Base-by-base conservation (phyloP, 2,797 vertebrate genomes). In the Eutrigla gurnardus region DNA sequence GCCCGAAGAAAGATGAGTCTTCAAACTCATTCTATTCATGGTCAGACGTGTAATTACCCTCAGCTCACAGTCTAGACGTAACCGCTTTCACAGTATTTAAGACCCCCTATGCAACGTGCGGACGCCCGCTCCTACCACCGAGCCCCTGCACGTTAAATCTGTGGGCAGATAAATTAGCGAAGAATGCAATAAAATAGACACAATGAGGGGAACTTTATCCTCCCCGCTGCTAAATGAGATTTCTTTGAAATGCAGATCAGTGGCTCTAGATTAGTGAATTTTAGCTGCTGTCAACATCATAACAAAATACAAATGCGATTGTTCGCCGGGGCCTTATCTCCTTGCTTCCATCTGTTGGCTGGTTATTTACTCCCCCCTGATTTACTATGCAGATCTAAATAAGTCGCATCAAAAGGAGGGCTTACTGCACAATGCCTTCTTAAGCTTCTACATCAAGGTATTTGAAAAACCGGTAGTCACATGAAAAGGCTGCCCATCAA, bases 201-300 rank as follows among this genome's bases (percentile, higher is more conserved):
- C 96, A 98, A 98, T 98, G 97, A 98, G 93, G 95, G 96, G 97
- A 97, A 98, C 96, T 97, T 99, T 97, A 99, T 98, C 97, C 97
- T 96, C 95, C 95, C 96, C 92, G 95, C 96, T 96, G 97, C 96
- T 99, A 99, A 99, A 99, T 99, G 97, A 99, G 98, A 98, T 99
- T 99, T 99, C 97, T 99, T 99, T 99, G 98, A 99, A 99, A 99
- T 99, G 98, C 98, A 99, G 97, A 99, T 99, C 96, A 99, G 97
- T 95, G 96, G 96, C 93, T 96, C 96, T 96, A 98, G 98, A 99
- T 99, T 99, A 99, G 97, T 97, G 97, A 98, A 97, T 99, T 99
- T 99, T 99, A 99, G 97, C 97, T 96, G 96, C 98, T 98, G 98
- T 99, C 98, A 99, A 99, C 98, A 99, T 98, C 98, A 99, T 99